Conservation (phyloP, 2,797 vertebrate species). For the Smutsia gigantea region DNA sequence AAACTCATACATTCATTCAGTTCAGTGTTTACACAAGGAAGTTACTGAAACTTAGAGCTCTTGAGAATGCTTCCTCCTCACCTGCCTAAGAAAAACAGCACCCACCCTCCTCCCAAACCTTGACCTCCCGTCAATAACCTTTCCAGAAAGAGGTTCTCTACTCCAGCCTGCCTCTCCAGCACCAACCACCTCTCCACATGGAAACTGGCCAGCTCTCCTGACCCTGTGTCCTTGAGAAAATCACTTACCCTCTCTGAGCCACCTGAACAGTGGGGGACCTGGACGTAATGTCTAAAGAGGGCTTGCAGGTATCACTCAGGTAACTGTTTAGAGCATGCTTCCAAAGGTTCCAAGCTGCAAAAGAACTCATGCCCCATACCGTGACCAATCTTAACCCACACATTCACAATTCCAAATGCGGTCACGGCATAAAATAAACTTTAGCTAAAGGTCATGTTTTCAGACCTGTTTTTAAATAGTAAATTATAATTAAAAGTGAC, state of each 20-base stretch:
- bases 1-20: slow-evolving; percentile 39
- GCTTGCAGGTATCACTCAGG: not conserved
- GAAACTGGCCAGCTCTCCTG: not conserved
- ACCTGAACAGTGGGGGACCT: not conserved
- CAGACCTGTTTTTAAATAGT: not conserved
- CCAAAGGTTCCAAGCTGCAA: not conserved
- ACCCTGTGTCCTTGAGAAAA: not conserved
- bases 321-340: not conserved
- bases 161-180: not conserved
- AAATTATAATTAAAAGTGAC: not conserved
- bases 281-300: not conserved
- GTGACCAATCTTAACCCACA: not conserved
- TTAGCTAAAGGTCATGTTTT: not conserved
- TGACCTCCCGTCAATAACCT: not conserved
- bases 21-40: slow-evolving; percentile 66
- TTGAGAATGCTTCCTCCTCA: slow-evolving; percentile 33
- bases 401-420: not conserved
- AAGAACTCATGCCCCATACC: not conserved
- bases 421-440: not conserved
- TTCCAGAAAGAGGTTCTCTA: not conserved
- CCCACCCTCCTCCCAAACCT: not conserved
- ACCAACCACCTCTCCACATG: not conserved
- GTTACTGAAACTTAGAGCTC: slow-evolving; percentile 54
- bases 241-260: not conserved
- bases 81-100: not conserved